Percentiles rank a stretch among this genome's conserved stretches.
Conservation (phyloP, 2,888 invertebrate species). For the Meteorus cinctellus region DNA sequence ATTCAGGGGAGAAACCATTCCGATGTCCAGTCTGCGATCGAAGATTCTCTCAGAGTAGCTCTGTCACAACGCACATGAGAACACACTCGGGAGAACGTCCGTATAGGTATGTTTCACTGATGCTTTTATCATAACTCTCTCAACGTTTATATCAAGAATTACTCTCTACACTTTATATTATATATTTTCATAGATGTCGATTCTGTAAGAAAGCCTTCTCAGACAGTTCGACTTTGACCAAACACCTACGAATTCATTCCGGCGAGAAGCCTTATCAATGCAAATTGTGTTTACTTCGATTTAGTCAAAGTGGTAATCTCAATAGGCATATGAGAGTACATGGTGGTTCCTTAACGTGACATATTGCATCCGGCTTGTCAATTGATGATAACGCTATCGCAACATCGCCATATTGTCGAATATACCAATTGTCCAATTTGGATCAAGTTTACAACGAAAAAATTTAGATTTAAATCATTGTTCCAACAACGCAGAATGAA, state of each 20-base stretch:
- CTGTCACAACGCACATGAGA: constrained; percentile 98
- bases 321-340: constrained; percentile 99
- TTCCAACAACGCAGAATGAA: constrained; percentile 21
- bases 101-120: constrained; percentile 77
- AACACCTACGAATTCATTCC: constrained; percentile 92
- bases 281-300: constrained; percentile 94
- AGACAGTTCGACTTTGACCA: constrained; percentile 98
- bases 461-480: constrained; percentile 47
- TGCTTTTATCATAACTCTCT: background rate
- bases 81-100: constrained; percentile 99
- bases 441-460: constrained; percentile 64
- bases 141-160: background rate
- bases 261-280: constrained; percentile 99
- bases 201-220: constrained; percentile 99
- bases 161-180: background rate
- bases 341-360: constrained; percentile 75
- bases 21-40: constrained; percentile 97
- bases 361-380: constrained; percentile 54
- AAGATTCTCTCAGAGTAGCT: constrained; percentile 95
- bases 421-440: constrained; percentile 69
- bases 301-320: constrained; percentile 98
- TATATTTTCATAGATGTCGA: constrained; percentile 80
- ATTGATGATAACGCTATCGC: constrained; percentile 51
- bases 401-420: constrained; percentile 66
- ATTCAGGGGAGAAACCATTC: constrained; percentile 98